Conservation (phyloP, 2,113 vertebrate genomes). For the Tychaedon coryphoeus region DNA sequence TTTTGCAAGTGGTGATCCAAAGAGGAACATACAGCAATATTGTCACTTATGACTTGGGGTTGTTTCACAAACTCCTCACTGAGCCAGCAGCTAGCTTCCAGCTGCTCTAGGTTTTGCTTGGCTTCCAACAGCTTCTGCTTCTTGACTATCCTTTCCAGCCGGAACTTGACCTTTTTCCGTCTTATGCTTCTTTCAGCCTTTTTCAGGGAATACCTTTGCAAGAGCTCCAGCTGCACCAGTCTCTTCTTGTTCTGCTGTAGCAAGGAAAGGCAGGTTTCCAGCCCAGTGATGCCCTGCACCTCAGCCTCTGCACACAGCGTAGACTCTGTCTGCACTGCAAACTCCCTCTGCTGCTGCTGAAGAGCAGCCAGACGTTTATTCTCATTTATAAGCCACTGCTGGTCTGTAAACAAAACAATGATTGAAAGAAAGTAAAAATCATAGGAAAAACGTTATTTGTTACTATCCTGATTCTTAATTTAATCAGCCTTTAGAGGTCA, state of each 20-base stretch:
- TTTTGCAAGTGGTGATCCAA: background rate
- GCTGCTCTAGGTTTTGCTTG: constrained; percentile 81
- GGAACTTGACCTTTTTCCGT: constrained; percentile 81
- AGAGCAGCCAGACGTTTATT: constrained; percentile 71
- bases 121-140: constrained; percentile 86
- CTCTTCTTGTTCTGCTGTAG: constrained; percentile 76
- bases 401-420: constrained; percentile 76
- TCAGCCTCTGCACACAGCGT: constrained; percentile 30
- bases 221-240: constrained; percentile 80
- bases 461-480: background rate
- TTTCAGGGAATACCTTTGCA: constrained; percentile 74
- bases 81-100: constrained; percentile 74
- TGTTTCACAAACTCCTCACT: constrained; percentile 55
- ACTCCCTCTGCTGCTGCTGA: constrained; percentile 72
- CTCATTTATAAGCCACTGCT: constrained; percentile 85
- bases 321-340: constrained; percentile 79
- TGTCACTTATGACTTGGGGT: constrained; percentile 2
- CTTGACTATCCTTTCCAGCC: constrained; percentile 84
- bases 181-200: constrained; percentile 76
- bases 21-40: background rate
- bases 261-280: constrained; percentile 12
- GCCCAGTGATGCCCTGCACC: constrained; percentile 39
- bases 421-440: constrained; percentile 16
- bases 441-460: background rate
- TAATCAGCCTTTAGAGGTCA: background rate